These are phyloP conservation scores for Neoaliturus tenellus DNA, from an alignment of 2,888 invertebrate species.

Conservation along the genomic window DNA sequence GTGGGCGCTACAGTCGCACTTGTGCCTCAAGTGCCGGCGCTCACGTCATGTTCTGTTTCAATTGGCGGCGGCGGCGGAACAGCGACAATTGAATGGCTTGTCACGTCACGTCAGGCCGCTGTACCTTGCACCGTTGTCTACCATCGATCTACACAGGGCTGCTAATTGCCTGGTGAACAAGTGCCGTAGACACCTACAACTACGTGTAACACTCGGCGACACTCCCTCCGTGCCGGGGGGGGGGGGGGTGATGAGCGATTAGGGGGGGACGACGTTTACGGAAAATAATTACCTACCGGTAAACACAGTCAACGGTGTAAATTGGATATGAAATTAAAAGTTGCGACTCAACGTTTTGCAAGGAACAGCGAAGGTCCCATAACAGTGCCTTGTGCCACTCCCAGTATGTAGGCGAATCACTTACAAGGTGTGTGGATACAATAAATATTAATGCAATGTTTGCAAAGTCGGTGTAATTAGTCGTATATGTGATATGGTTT, in stretches of 20 bases:
- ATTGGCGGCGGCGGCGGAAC: conserved; percentile 19
- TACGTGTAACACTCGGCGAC: background rate
- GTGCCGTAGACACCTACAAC: background rate
- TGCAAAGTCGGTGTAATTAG: too few species aligned
- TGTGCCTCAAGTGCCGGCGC: conserved; percentile 1
- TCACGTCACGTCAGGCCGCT: conserved; percentile 17
- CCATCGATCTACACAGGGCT: conserved; percentile 18
- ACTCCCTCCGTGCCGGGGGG: background rate
- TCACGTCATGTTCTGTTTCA: conserved; percentile 24
- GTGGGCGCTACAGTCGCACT: background rate
- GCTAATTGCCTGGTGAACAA: conserved; percentile 13
- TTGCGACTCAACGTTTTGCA: too few species aligned
- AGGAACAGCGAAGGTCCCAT: background rate
- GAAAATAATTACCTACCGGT: too few species aligned
- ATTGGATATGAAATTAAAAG: too few species aligned
- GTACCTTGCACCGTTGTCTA: conserved; percentile 41
- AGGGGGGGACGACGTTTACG: too few species aligned
- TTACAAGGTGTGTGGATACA: background rate
- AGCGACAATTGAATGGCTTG: conserved; percentile 48
- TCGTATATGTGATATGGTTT: too few species aligned
- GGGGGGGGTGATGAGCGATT: background rate
- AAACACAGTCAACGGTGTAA: too few species aligned
- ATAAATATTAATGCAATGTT: background rate
- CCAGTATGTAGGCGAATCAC: background rate
- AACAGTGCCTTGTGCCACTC: background rate